Conservation (phyloP, 2,113 vertebrate genomes). For the Azemiops feae region DNA sequence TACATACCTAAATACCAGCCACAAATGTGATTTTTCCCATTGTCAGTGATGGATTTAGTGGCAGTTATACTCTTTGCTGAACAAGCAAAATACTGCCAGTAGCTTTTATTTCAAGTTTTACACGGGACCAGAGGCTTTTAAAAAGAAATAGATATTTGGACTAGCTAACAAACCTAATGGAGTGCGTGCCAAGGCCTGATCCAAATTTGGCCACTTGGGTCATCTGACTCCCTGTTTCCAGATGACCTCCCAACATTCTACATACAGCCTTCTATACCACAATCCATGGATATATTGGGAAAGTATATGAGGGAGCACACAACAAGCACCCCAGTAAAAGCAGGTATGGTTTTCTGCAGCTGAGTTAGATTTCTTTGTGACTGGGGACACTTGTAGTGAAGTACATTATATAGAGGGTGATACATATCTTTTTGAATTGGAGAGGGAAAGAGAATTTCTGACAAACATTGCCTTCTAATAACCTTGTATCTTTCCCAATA, state of each 20-base stretch:
- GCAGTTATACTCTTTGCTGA: neutral
- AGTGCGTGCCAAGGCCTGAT: neutral
- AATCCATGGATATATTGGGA: too few relatives aligned
- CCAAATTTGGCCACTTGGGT: neutral
- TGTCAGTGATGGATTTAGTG: neutral
- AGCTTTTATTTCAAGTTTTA: neutral
- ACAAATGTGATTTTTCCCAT: neutral
- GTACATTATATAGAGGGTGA: neutral
- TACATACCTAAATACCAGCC: neutral
- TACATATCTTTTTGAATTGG: neutral
- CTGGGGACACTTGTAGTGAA: neutral
- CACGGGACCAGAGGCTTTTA: neutral
- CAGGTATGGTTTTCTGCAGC: neutral
- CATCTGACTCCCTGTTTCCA: neutral
- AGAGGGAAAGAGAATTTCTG: neutral
- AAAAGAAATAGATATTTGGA: neutral
- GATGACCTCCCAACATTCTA: neutral
- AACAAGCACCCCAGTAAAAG: conserved; percentile 24
- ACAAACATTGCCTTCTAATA: neutral
- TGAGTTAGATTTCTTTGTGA: neutral
- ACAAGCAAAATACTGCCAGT: neutral
- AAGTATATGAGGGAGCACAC: neutral
- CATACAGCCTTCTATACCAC: neutral
- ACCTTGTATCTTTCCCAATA: neutral
- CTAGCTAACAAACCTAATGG: neutral